Evolutionary conservation across 2,888 invertebrate genomes (phyloP).

Genomic region (Acanthococcus lagerstroemiae): DNA sequence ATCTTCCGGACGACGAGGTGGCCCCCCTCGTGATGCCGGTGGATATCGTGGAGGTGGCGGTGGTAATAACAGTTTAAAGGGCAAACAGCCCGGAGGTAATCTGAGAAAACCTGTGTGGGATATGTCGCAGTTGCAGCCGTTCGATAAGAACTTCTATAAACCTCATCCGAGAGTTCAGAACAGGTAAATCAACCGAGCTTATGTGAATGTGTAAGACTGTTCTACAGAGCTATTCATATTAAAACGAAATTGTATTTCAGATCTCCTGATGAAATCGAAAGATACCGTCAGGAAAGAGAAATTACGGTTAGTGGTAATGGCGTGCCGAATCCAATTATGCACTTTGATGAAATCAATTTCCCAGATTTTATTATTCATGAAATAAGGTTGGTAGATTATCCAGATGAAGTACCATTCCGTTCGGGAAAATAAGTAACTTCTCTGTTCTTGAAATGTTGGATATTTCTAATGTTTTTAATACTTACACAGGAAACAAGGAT

Average conservation of each 20-base stretch:
- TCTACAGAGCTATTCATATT: not conserved
- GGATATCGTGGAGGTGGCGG: constrained; percentile 34
- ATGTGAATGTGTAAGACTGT: no score
- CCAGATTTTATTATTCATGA: constrained; percentile 71
- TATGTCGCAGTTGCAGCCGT: constrained; percentile 63
- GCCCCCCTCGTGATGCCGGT: constrained; percentile 39
- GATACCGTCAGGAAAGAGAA: constrained; percentile 67
- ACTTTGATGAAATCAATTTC: constrained; percentile 82
- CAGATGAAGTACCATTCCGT: no score
- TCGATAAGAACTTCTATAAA: constrained; percentile 87
- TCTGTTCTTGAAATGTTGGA: no score
- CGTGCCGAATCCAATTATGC: constrained; percentile 77
- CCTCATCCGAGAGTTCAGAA: constrained; percentile 64
- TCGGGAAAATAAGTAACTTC: no score
- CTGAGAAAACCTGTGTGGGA: constrained; percentile 87
- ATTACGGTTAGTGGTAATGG: constrained; percentile 78
- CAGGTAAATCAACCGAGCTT: constrained; percentile 33
- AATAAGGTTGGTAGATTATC: constrained; percentile 37
- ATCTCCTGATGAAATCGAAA: constrained; percentile 55
- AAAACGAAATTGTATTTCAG: constrained; percentile 41
- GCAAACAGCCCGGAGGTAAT: constrained; percentile 36
- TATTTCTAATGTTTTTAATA: not conserved
- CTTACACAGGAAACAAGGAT: constrained; percentile 58
- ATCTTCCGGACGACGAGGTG: constrained; percentile 41
- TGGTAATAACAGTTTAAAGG: constrained; percentile 34